A percentile compares a stretch with the other conserved stretches of the same genome.
These are phyloP conservation scores for Sipha flava DNA, from an alignment of 1,140 invertebrate genomes.

Conservation along the genomic window DNA sequence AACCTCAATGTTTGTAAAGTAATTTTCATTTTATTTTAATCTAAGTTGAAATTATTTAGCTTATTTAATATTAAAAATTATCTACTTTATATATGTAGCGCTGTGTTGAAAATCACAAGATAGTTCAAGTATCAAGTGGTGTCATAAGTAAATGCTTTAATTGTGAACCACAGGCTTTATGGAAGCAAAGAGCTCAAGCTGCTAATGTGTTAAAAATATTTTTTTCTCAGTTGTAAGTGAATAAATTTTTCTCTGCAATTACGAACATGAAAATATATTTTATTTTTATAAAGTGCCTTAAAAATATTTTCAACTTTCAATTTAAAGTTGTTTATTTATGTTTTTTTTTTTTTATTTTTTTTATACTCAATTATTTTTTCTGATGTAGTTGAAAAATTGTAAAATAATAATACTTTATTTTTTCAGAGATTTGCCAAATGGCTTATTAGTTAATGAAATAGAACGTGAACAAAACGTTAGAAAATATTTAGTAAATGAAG, in stretches of 20 bases:
- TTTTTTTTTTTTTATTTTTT: too few relatives aligned
- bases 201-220: conserved; percentile 12
- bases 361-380: too few relatives aligned
- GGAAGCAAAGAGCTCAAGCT: neutral
- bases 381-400: too few relatives aligned
- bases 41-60: neutral
- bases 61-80: neutral
- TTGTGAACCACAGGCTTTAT: neutral
- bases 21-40: neutral
- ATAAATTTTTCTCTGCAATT: too few relatives aligned
- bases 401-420: too few relatives aligned
- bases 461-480: neutral
- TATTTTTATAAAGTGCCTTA: too few relatives aligned
- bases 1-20: conserved; percentile 6
- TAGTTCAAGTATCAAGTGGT: neutral
- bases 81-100: neutral
- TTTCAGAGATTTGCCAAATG: neutral
- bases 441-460: neutral
- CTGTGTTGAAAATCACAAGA: neutral
- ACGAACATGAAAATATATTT: too few relatives aligned
- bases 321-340: too few relatives aligned
- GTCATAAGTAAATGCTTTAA: neutral
- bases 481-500: conserved; percentile 8
- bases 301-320: too few relatives aligned
- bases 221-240: conserved; percentile 20